Evolutionary conservation across 2,888 invertebrate species (phyloP).

Genomic region (Cosmopolites sordidus): DNA sequence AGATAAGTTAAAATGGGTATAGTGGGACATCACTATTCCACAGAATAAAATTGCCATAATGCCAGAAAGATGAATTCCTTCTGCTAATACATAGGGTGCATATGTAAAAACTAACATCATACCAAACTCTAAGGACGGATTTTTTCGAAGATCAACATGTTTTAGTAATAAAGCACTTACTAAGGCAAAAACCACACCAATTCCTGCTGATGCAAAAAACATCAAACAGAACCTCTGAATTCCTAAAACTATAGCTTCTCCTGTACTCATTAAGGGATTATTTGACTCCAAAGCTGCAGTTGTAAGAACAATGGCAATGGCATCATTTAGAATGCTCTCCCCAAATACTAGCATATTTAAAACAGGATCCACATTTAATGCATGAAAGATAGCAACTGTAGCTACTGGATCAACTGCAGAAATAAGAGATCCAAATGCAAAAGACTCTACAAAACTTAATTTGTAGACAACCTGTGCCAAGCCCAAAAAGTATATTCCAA

Average conservation of each 20-base stretch:
- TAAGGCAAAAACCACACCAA: slow-evolving; percentile 92
- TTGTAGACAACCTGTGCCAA: slow-evolving; percentile 87
- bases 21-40: slow-evolving; percentile 99
- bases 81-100: slow-evolving; percentile 95
- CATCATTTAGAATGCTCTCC: slow-evolving; percentile 94
- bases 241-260: slow-evolving; percentile 82
- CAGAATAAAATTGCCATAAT: slow-evolving; percentile 99
- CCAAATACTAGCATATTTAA: slow-evolving; percentile 99
- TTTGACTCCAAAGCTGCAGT: slow-evolving; percentile 76
- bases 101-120: slow-evolving; percentile 99
- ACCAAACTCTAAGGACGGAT: slow-evolving; percentile 97
- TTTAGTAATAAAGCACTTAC: slow-evolving; percentile 89
- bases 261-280: slow-evolving; percentile 64
- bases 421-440: slow-evolving; percentile 96
- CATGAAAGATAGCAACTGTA: slow-evolving; percentile 97
- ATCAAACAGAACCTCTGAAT: slow-evolving; percentile 89
- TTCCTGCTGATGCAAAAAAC: slow-evolving; percentile 98
- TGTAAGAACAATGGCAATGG: slow-evolving; percentile 95
- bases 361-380: slow-evolving; percentile 93
- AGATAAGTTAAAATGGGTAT: slow-evolving; percentile 96
- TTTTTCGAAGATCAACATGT: slow-evolving; percentile 92
- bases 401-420: slow-evolving; percentile 99
- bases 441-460: slow-evolving; percentile 92
- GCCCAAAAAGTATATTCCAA: slow-evolving; percentile 91
- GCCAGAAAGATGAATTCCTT: slow-evolving; percentile 72